Evolutionary conservation across 2,888 invertebrate species (phyloP).

Genomic region (Onchidella celtica): DNA sequence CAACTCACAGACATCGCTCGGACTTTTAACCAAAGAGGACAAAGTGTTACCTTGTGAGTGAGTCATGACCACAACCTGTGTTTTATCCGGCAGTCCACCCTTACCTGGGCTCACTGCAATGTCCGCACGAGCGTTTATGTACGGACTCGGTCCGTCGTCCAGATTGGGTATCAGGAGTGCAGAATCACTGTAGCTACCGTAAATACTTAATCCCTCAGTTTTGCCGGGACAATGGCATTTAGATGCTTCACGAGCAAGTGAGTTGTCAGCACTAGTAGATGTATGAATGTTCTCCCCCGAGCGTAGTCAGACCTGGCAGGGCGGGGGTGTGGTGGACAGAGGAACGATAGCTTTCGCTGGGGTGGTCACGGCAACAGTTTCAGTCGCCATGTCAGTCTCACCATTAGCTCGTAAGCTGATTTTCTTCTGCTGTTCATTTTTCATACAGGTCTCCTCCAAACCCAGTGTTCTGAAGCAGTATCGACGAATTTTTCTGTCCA

Average conservation of each 20-base stretch:
- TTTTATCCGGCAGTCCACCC: neutral
- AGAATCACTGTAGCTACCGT: neutral
- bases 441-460: conserved; percentile 56
- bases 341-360: conserved; percentile 20
- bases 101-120: neutral
- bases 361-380: conserved; percentile 57
- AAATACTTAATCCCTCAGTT: neutral
- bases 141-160: neutral
- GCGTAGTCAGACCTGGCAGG: conserved; percentile 48
- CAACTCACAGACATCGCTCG: neutral
- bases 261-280: neutral
- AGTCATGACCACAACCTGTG: neutral
- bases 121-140: neutral
- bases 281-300: conserved; percentile 46
- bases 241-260: neutral
- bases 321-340: neutral
- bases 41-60: neutral
- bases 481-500: conserved; percentile 75
- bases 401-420: conserved; percentile 53
- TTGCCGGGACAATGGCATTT: neutral
- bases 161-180: neutral
- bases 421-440: conserved; percentile 54
- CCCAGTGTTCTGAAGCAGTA: conserved; percentile 71
- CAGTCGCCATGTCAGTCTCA: conserved; percentile 53
- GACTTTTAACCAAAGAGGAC: neutral